Conservation (phyloP, 2,797 vertebrate species). For the Centropyge bicolor region DNA sequence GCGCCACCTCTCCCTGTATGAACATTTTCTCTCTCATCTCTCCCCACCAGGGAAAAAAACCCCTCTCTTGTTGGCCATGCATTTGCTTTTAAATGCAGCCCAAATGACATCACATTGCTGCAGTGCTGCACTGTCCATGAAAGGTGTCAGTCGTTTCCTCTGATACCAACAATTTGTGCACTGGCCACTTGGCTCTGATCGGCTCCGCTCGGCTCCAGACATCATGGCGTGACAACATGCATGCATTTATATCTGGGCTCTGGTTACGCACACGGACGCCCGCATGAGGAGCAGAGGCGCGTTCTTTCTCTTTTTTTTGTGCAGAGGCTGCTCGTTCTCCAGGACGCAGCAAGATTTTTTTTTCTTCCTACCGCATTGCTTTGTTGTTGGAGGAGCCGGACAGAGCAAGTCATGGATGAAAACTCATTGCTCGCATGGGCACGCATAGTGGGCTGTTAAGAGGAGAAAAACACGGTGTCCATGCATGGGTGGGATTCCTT, state of each 20-base stretch:
- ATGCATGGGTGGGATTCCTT: conserved; percentile 80
- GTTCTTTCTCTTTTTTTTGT: conserved; percentile 20
- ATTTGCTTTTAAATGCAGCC: conserved; percentile 45
- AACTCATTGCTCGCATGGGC: conserved; percentile 70
- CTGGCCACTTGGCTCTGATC: conserved; percentile 58
- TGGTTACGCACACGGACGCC: conserved; percentile 70
- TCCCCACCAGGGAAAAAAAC: conserved; percentile 1
- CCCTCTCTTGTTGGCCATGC: neutral
- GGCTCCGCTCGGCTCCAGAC: conserved; percentile 64
- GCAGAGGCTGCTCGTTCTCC: conserved; percentile 35
- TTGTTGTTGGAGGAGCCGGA: conserved; percentile 52
- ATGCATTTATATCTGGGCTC: conserved; percentile 52
- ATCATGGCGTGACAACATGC: conserved; percentile 74
- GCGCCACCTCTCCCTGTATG: conserved; percentile 46
- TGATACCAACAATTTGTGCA: conserved; percentile 42
- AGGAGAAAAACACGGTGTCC: neutral
- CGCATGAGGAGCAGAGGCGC: conserved; percentile 50
- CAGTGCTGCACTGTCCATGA: conserved; percentile 73
- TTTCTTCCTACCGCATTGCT: conserved; percentile 53
- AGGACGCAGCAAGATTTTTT: conserved; percentile 55
- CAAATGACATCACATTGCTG: conserved; percentile 76
- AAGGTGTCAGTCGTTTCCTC: conserved; percentile 69
- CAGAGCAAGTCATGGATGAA: conserved; percentile 63
- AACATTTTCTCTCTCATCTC: conserved; percentile 9
- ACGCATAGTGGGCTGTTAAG: conserved; percentile 21